Percentiles rank a stretch among this genome's conserved stretches.
Conservation (phyloP, 1,140 invertebrate genomes). For the Pseudomyrmex gracilis region DNA sequence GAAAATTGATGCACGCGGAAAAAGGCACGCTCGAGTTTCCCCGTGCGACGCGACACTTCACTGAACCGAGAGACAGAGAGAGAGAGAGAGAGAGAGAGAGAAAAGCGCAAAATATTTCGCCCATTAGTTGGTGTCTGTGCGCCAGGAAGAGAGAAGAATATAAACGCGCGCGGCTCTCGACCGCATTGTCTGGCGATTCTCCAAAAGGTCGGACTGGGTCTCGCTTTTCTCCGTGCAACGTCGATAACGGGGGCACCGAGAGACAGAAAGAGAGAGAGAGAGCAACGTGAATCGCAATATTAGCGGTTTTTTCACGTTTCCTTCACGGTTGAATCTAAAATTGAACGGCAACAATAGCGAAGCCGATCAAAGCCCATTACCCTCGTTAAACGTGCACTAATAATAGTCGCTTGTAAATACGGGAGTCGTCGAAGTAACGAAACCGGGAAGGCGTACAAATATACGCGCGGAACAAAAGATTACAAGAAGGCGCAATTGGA, state of each 20-base stretch:
- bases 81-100: too few species aligned
- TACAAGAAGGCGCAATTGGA: too few species aligned
- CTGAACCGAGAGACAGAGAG: not conserved
- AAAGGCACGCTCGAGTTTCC: slow-evolving; percentile 25
- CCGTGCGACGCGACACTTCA: slow-evolving; percentile 11
- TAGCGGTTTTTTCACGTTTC: not conserved
- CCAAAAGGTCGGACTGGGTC: slow-evolving; percentile 58
- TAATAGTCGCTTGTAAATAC: not conserved
- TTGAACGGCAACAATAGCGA: not conserved
- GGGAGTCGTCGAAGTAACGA: not conserved
- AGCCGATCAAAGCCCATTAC: not conserved
- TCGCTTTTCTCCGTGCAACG: slow-evolving; percentile 25
- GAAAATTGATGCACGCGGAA: slow-evolving; percentile 47
- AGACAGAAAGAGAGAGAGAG: not conserved
- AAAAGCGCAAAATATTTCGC: slow-evolving; percentile 34
- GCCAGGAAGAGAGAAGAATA: slow-evolving; percentile 19
- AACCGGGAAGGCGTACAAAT: not conserved
- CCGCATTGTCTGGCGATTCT: slow-evolving; percentile 42
- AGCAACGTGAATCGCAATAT: not conserved
- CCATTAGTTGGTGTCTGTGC: not conserved
- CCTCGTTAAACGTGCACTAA: not conserved
- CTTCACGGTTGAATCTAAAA: not conserved
- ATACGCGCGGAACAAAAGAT: not conserved
- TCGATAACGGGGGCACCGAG: slow-evolving; percentile 34
- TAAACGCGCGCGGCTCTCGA: not conserved